Conservation (phyloP, 2,797 vertebrate genomes). For the Bradypus variegatus region DNA sequence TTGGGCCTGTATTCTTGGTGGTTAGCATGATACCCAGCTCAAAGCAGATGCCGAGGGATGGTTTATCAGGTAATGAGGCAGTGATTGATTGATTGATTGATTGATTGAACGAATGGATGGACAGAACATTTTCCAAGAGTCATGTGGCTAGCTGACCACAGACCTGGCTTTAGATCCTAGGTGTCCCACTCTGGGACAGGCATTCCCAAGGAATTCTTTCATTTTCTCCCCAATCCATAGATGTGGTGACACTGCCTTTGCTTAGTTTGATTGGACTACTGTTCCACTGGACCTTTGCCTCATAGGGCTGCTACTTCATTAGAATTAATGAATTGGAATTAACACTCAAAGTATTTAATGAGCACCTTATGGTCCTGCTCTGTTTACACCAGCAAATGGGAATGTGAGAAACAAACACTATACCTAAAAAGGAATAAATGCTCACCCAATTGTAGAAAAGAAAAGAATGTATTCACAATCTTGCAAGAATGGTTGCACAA, state of each 20-base stretch:
- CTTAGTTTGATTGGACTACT: background rate
- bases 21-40: background rate
- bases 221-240: background rate
- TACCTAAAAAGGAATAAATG: too few species aligned
- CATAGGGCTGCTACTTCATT: background rate
- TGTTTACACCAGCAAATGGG: background rate
- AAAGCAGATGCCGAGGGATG: background rate
- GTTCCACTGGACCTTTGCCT: background rate
- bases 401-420: too few species aligned
- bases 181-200: background rate
- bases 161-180: background rate
- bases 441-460: too few species aligned
- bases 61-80: background rate
- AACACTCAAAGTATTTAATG: fast-evolving
- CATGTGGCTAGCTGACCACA: background rate
- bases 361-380: fast-evolving
- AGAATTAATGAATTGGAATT: too few species aligned
- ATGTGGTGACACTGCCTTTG: background rate
- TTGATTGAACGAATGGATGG: too few species aligned
- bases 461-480: too few species aligned
- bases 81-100: background rate
- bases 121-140: background rate
- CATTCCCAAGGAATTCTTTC: background rate
- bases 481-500: too few species aligned
- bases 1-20: background rate